Evolutionary conservation across 2,797 vertebrate genomes (phyloP).

Genomic region (Sparidentex hasta): DNA sequence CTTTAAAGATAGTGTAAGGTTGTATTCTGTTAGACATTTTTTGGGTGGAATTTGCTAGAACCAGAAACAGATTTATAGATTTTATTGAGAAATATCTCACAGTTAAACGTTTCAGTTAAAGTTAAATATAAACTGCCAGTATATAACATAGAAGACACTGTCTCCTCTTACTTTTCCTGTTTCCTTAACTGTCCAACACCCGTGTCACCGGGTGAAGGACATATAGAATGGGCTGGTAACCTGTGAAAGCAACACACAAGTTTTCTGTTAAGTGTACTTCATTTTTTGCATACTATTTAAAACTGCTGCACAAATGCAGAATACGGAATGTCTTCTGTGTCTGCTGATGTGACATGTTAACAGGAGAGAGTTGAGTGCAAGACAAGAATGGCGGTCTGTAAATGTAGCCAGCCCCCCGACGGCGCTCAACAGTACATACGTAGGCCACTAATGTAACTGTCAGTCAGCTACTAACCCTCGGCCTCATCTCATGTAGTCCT

Average conservation of each 20-base stretch:
- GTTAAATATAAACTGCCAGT: background rate
- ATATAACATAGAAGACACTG: background rate
- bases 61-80: background rate
- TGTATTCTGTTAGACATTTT: background rate
- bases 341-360: background rate
- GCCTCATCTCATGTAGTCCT: constrained; percentile 31
- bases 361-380: constrained; percentile 2
- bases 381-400: constrained; percentile 2
- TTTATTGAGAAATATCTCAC: background rate
- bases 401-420: constrained; percentile 22
- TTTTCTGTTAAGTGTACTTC: background rate
- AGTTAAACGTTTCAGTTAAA: background rate
- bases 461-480: constrained; percentile 26
- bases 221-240: background rate
- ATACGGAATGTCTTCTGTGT: constrained; percentile 11
- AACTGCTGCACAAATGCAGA: background rate
- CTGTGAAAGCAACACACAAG: constrained; percentile 1
- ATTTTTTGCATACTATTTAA: background rate
- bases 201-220: background rate
- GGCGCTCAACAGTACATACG: constrained; percentile 6
- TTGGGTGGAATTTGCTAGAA: background rate
- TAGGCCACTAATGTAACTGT: constrained; percentile 49
- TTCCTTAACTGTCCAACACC: background rate
- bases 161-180: background rate
- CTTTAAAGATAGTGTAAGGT: background rate